phyloP scores from a whole-genome alignment of 2,888 invertebrate genomes.

The Hirtodrosophila histrioides region DNA sequence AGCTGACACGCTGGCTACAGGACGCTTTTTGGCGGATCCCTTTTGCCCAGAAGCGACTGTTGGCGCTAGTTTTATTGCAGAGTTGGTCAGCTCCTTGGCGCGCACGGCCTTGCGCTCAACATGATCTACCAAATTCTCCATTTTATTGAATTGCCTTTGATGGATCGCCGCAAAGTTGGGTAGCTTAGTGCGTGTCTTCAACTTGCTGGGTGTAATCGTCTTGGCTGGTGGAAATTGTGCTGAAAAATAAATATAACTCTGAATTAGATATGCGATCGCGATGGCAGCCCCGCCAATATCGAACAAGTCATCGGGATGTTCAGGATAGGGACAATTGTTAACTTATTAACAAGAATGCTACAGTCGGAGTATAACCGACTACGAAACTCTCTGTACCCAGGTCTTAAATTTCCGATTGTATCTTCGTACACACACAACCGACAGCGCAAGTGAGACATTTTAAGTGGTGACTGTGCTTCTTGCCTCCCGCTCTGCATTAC shows the following conservation, averaged over 20 bases:
- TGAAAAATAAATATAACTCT: not conserved
- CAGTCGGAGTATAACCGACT: too few species aligned
- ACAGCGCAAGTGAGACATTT: too few species aligned
- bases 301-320: too few species aligned
- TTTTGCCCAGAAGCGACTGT: conserved; percentile 22
- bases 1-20: not conserved
- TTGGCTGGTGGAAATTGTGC: conserved; percentile 21
- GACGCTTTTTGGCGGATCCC: conserved; percentile 22
- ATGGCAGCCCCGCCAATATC: too few species aligned
- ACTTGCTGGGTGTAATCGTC: conserved; percentile 51
- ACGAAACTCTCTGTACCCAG: too few species aligned
- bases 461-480: too few species aligned
- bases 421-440: too few species aligned
- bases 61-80: conserved; percentile 53
- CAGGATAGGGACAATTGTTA: too few species aligned
- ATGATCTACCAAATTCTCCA: conserved; percentile 89
- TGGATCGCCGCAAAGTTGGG: conserved; percentile 90
- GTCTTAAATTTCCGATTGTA: too few species aligned
- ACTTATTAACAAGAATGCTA: too few species aligned
- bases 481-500: too few species aligned
- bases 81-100: conserved; percentile 76
- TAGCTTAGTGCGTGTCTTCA: conserved; percentile 85
- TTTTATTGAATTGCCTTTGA: conserved; percentile 87
- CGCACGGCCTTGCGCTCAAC: conserved; percentile 84
- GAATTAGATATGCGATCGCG: too few species aligned